Base-by-base conservation (phyloP, 2,888 invertebrate species). In the Pseudococcus longispinus region DNA sequence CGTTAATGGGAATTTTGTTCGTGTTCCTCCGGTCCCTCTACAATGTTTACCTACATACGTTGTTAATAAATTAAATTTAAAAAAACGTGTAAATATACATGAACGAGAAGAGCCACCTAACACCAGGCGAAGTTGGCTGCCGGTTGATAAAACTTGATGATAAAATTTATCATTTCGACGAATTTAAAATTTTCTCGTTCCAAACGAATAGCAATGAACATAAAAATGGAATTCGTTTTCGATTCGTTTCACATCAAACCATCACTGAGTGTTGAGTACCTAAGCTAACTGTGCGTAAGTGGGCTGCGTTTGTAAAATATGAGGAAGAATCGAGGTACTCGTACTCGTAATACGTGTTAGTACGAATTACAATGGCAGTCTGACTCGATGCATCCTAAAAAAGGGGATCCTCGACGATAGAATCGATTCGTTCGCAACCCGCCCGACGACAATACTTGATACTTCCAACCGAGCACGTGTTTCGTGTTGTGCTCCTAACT, bases 351-450 rank as follows among this genome's bases (percentile, higher is more conserved):
- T n/a, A n/a, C n/a, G 70, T 11, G 18, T 29, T 74, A n/a, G 74
- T 74, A 74, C 18, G 74, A 74, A 15, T 32, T 15, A 15, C 70
- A 70, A 18, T 70, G 5, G n/a, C 70, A 29, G 32, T 70, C 29
- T 29, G 29, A 70, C 29, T 70, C 70, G 70, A 70, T 70, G n/a
- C 70, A 29, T 70, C 29, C 70, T 70, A 70, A 70, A 70, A 80
- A 80, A 80, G 77, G 77, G 77, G 77, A 80, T 80, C 29, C 77
- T 80, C 77, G 32, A 9, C 20, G 42, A 20, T 9, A 80, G 77
- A 80, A 80, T 80, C 77, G 77, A 80, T 80, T 80, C 77, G 77
- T 80, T 80, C 77, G 77, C 42, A 70, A 18, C 70, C 32, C 70
- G 70, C 26, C 26, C 70, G 77, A 42, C 77, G 42, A 77, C 77